Evolutionary conservation across 2,888 invertebrate species (phyloP).

Genomic region (Sturmia bella): DNA sequence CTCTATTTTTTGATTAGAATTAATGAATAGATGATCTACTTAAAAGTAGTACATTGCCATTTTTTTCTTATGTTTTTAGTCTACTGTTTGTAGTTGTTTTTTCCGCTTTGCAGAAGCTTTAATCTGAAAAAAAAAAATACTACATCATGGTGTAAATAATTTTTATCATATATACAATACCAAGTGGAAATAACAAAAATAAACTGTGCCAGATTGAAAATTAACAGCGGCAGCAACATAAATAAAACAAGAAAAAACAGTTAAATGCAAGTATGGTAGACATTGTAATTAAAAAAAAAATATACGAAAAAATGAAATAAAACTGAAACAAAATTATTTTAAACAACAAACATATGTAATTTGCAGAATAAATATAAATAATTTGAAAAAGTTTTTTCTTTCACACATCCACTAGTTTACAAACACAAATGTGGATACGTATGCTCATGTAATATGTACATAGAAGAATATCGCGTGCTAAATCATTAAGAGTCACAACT

Average conservation of each 20-base stretch:
- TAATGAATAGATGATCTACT: conserved; percentile 32
- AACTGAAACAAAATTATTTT: conserved; percentile 23
- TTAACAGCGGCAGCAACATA: conserved; percentile 50
- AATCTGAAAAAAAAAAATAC: conserved; percentile 31
- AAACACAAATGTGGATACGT: background rate
- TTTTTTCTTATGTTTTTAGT: conserved; percentile 1
- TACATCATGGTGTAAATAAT: conserved; percentile 44
- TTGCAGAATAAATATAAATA: conserved; percentile 61
- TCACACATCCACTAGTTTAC: conserved; percentile 1
- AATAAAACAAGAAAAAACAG: conserved; percentile 27
- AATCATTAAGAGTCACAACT: too few relatives aligned
- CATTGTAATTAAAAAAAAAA: conserved; percentile 68
- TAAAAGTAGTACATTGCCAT: conserved; percentile 47
- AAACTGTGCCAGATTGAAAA: conserved; percentile 74
- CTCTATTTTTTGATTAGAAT: conserved; percentile 20
- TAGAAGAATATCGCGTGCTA: background rate
- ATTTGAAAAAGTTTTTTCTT: conserved; percentile 37
- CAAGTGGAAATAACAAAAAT: conserved; percentile 39
- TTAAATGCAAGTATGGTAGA: conserved; percentile 54
- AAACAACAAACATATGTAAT: conserved; percentile 51
- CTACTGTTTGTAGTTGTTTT: background rate
- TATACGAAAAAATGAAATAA: conserved; percentile 44
- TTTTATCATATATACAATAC: conserved; percentile 7
- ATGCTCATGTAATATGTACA: conserved; percentile 3
- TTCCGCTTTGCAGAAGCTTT: conserved; percentile 17